phyloP scores from a whole-genome alignment of 2,888 invertebrate species.

The Drosophila longiperda region DNA sequence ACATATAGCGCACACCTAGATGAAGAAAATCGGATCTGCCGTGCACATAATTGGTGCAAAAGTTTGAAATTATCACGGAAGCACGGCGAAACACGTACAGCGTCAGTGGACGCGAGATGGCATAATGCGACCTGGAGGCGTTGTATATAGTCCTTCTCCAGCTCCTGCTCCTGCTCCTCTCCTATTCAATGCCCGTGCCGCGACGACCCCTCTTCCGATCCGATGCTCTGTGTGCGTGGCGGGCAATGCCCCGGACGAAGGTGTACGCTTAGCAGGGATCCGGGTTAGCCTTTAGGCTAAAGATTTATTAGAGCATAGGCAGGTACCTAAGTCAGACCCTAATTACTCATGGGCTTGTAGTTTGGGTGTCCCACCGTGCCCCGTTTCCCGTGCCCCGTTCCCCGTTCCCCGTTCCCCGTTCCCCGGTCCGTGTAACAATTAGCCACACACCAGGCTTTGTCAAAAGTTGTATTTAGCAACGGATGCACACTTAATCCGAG shows the following conservation, averaged over 20 bases:
- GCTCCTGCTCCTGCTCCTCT: slow-evolving; percentile 3
- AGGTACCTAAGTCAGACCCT: slow-evolving; percentile 71
- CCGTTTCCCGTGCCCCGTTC: too few species aligned
- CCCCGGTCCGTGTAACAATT: slow-evolving; percentile 61
- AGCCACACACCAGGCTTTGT: slow-evolving; percentile 58
- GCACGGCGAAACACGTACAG: slow-evolving; percentile 76
- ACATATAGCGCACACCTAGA: slow-evolving; percentile 32
- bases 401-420: not conserved
- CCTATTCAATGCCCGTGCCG: not conserved
- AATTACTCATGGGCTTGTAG: slow-evolving; percentile 70
- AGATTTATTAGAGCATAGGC: slow-evolving; percentile 71
- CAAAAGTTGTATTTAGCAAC: slow-evolving; percentile 34
- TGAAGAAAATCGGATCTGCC: slow-evolving; percentile 65
- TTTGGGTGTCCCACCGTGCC: slow-evolving; percentile 25
- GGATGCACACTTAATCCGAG: slow-evolving; percentile 25
- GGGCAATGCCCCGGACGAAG: slow-evolving; percentile 52
- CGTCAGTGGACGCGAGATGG: slow-evolving; percentile 72
- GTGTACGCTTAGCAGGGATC: slow-evolving; percentile 23
- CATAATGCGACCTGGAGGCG: slow-evolving; percentile 56
- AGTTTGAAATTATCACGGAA: slow-evolving; percentile 79
- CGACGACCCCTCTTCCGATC: not conserved
- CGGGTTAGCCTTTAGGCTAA: slow-evolving; percentile 50
- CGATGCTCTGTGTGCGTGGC: slow-evolving; percentile 28
- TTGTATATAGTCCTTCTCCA: slow-evolving; percentile 25
- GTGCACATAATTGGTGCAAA: slow-evolving; percentile 78